phyloP scores from a whole-genome alignment of 2,888 invertebrate species.

The Folsomia candida region DNA sequence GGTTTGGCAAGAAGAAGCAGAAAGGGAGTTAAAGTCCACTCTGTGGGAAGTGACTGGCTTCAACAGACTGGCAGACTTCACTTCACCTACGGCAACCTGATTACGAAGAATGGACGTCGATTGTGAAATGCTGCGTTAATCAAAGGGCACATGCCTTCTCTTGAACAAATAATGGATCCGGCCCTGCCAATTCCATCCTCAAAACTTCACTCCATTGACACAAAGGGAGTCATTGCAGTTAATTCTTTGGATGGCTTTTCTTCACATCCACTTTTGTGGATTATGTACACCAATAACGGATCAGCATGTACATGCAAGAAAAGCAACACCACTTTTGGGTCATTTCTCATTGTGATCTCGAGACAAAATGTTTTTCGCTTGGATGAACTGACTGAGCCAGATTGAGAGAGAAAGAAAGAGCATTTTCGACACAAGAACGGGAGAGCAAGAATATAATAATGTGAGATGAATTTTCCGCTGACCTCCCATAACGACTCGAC shows the following conservation, averaged over 20 bases:
- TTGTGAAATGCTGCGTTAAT: slow-evolving; percentile 40
- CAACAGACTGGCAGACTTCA: slow-evolving; percentile 19
- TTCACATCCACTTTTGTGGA: neutral
- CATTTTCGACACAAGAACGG: no score
- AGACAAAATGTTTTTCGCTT: neutral
- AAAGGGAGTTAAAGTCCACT: slow-evolving; percentile 3
- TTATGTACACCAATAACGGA: no score
- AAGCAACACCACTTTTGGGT: neutral
- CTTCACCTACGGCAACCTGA: slow-evolving; percentile 23
- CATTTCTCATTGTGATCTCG: neutral
- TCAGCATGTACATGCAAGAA: no score
- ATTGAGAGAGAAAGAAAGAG: no score
- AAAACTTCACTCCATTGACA: neutral
- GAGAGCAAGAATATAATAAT: no score
- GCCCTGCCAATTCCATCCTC: slow-evolving; percentile 22
- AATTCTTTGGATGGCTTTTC: slow-evolving; percentile 7
- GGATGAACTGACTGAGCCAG: neutral
- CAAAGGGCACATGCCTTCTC: slow-evolving; percentile 49
- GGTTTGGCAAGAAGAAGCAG: no score
- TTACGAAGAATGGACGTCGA: slow-evolving; percentile 22
- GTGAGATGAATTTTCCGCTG: no score
- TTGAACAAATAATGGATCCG: slow-evolving; percentile 47
- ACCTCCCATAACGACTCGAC: slow-evolving; percentile 44
- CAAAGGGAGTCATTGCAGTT: slow-evolving; percentile 10
- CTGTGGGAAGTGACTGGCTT: slow-evolving; percentile 19